Evolutionary conservation across 1,140 invertebrate genomes (phyloP).

Genomic region (Acromyrmex echinatior): DNA sequence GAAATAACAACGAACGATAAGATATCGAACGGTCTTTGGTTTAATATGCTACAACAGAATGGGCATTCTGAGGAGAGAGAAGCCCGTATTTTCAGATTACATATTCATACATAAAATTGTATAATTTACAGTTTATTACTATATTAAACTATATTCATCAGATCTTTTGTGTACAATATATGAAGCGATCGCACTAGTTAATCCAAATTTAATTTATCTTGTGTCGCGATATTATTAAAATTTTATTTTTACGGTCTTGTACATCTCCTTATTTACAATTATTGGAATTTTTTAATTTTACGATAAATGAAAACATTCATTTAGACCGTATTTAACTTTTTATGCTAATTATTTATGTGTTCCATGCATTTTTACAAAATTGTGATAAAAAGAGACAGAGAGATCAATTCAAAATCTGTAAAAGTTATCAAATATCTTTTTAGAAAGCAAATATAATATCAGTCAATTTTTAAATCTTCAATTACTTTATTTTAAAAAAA

Average conservation of each 20-base stretch:
- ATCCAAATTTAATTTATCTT: conserved; percentile 24
- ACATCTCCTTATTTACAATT: conserved; percentile 9
- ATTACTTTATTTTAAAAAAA: not conserved
- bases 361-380: conserved; percentile 30
- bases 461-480: not conserved
- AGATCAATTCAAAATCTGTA: not conserved
- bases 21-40: conserved; percentile 82
- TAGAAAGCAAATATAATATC: not conserved
- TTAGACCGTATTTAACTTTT: conserved; percentile 8
- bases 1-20: conserved; percentile 50
- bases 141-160: conserved; percentile 69
- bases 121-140: conserved; percentile 66
- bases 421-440: conserved; percentile 5
- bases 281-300: conserved; percentile 1
- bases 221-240: conserved; percentile 34
- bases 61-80: conserved; percentile 64
- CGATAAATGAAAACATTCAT: conserved; percentile 6
- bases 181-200: conserved; percentile 47
- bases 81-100: conserved; percentile 74
- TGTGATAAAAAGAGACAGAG: conserved; percentile 28
- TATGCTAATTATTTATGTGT: conserved; percentile 4
- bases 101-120: conserved; percentile 79
- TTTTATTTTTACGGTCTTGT: conserved; percentile 18
- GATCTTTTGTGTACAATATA: conserved; percentile 76
- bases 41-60: conserved; percentile 84